Percentiles rank a stretch among this genome's conserved stretches.
Conservation (phyloP, 1,140 invertebrate species). For the Magallana angulata region DNA sequence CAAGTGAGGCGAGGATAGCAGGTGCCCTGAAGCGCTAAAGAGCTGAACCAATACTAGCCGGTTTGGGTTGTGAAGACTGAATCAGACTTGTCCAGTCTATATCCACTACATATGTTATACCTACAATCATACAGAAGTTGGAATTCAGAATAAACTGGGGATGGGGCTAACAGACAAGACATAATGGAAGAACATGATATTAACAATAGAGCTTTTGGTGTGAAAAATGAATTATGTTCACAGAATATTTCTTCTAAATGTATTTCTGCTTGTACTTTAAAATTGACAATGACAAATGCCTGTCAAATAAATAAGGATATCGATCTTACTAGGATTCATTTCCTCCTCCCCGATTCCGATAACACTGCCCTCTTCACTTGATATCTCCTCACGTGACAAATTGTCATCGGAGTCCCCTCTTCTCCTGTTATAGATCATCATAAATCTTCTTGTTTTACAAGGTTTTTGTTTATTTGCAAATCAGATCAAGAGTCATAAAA, state of each 20-base stretch:
- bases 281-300: no score
- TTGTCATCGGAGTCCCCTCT: conserved; percentile 56
- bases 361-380: conserved; percentile 62
- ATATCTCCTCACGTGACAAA: conserved; percentile 60
- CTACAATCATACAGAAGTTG: conserved; percentile 68
- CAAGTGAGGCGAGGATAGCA: conserved; percentile 69
- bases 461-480: no score
- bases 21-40: conserved; percentile 70
- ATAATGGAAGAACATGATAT: no score
- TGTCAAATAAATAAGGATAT: neutral
- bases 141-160: neutral
- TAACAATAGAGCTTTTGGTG: no score
- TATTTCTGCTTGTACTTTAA: no score
- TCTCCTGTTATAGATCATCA: conserved; percentile 42
- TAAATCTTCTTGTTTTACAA: neutral
- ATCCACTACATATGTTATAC: conserved; percentile 91
- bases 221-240: no score
- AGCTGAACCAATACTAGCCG: conserved; percentile 62
- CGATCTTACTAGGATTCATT: conserved; percentile 52
- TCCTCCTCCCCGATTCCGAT: conserved; percentile 57
- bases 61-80: conserved; percentile 72
- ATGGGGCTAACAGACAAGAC: no score
- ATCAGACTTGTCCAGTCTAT: conserved; percentile 94
- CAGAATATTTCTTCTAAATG: no score
- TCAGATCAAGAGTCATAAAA: no score